phyloP scores from a whole-genome alignment of 37 sponge, comb jelly and placozoan genomes.

The Cliona cf. orientalis region DNA sequence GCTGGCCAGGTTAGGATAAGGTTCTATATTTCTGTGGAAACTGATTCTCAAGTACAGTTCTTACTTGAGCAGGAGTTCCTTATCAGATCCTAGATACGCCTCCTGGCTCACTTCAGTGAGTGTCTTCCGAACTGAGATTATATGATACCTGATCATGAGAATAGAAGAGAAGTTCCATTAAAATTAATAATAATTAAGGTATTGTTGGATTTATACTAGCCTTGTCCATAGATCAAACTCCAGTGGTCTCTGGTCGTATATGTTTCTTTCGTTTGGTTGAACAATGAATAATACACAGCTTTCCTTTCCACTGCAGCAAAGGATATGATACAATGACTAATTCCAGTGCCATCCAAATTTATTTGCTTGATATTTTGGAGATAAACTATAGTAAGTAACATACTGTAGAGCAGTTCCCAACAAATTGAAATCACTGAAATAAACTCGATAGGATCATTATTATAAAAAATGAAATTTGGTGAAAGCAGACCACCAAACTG shows the following conservation, averaged over 20 bases:
- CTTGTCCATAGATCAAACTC: slow-evolving; percentile 44
- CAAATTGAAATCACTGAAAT: too few relatives aligned
- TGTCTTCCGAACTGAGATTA: slow-evolving; percentile 21
- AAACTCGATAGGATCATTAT: too few relatives aligned
- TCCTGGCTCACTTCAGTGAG: slow-evolving; percentile 16
- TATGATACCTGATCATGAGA: slow-evolving; percentile 11
- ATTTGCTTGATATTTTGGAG: slow-evolving; percentile 1
- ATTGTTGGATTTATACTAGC: slow-evolving; percentile 13
- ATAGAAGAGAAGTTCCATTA: neutral
- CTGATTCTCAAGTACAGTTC: too few relatives aligned
- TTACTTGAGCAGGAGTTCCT: slow-evolving; percentile 50
- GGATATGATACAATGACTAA: too few relatives aligned
- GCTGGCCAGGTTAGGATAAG: too few relatives aligned
- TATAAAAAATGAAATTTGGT: too few relatives aligned
- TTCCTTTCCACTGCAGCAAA: slow-evolving; percentile 7
- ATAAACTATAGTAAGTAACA: too few relatives aligned
- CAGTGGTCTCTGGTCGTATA: slow-evolving; percentile 42
- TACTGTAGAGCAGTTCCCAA: too few relatives aligned
- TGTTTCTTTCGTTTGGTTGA: slow-evolving; percentile 13
- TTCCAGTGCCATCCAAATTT: too few relatives aligned
- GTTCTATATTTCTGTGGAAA: too few relatives aligned
- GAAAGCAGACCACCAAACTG: too few relatives aligned
- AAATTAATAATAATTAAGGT: neutral
- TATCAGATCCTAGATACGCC: slow-evolving; percentile 18
- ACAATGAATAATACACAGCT: slow-evolving; percentile 39